These are phyloP conservation scores for Ophonus ardosiacus DNA, from an alignment of 2,888 invertebrate species.

Conservation along the genomic window DNA sequence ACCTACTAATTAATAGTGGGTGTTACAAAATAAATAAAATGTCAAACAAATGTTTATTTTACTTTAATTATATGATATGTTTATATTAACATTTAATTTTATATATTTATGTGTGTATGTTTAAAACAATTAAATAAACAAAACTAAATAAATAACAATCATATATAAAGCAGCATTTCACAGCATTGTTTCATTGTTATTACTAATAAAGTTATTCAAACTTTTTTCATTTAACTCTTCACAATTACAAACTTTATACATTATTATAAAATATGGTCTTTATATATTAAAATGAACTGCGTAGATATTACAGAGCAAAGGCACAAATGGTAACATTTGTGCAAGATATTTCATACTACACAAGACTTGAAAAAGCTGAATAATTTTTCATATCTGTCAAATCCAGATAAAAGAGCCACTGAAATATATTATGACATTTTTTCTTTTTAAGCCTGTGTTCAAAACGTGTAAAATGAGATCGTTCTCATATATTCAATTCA, in stretches of 20 bases:
- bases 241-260: background rate
- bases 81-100: no score
- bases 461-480: constrained; percentile 1
- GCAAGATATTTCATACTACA: constrained; percentile 8
- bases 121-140: no score
- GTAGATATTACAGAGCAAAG: background rate
- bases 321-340: constrained; percentile 7
- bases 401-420: constrained; percentile 28
- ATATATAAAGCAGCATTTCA: background rate
- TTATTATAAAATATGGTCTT: background rate
- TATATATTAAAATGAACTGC: background rate
- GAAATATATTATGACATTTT: constrained; percentile 13
- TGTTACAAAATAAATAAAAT: no score
- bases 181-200: background rate
- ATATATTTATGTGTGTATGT: no score
- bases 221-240: background rate
- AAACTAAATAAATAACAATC: no score
- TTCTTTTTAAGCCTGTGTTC: background rate
- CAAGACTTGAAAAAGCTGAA: constrained; percentile 14
- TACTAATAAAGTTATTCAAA: background rate
- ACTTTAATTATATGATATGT: no score
- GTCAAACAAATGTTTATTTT: no score
- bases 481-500: background rate
- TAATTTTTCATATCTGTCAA: constrained; percentile 37
- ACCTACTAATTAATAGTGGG: no score